Base-by-base conservation (phyloP, 2,113 vertebrate species). In the human (Homo sapiens) region DNA sequence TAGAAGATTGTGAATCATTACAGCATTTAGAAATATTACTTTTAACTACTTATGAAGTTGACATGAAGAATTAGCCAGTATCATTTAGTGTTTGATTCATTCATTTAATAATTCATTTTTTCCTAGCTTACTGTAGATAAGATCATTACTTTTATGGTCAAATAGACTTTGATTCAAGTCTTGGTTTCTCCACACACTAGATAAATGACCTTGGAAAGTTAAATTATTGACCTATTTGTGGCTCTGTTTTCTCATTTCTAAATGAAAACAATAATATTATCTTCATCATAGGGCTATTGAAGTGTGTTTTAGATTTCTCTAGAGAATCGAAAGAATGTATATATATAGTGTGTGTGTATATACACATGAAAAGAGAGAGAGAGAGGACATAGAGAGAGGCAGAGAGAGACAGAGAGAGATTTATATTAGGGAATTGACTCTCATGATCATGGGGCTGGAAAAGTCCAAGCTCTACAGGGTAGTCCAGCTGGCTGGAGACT, bases 111-210 rank as follows among this genome's bases (percentile, higher is more conserved):
- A 94, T 45, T 82, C 30, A 52, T 76, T n/a, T 22, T 83, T 88
- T 78, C 5, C 25, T 61, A 45, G 43, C 13, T 90, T 43, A 73
- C 40, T 73, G 3, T 43, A 93, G 27, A 43, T 87, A 93, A 82
- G 50, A 82, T n/a, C 55, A 76, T 78, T 64, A 91, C 45, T 83
- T 94, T 91, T 81, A 89, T 73, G n/a, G 82, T 78, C 87, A 94
- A 73, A 30, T 22, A 66, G 52, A 52, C 43, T 96, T 96, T 92
- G 50, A 70, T 43, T 94, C 16, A 35, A 8, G 43, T 83, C 22
- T 59, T 93, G 61, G 9, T 81, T 90, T 90, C 16, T 90, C 55
- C 43, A 64, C 18, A 48, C 78, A 72, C 45, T 66, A 93, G 30
- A 64, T n/a, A 83, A 78, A 88, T 78, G 35, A 90, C 48, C 48